A percentile compares a stretch with the other conserved stretches of the same genome.
Evolutionary conservation across 2,113 vertebrate genomes (phyloP).

Genomic region (Zingel zingel): DNA sequence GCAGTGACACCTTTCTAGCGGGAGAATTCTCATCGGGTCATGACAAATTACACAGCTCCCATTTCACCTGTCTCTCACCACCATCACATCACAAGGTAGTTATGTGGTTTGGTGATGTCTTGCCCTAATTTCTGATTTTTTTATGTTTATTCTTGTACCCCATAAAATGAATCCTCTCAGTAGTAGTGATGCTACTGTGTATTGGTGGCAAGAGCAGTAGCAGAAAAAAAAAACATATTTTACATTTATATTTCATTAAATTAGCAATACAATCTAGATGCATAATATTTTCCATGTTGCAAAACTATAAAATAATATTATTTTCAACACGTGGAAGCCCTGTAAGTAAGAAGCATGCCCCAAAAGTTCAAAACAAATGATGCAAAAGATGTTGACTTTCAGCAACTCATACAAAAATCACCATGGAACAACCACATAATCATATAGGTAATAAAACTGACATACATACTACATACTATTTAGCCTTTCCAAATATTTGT

Average conservation of each 20-base stretch:
- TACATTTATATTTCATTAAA: background rate
- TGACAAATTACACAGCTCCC: conserved; percentile 68
- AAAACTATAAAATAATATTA: background rate
- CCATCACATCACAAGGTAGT: conserved; percentile 10
- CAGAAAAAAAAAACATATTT: background rate
- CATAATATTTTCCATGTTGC: background rate
- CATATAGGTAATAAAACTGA: background rate
- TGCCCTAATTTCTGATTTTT: background rate
- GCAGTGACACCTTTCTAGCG: conserved; percentile 73
- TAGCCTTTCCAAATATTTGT: background rate
- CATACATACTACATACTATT: background rate
- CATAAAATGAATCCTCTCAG: background rate
- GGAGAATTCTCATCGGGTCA: conserved; percentile 59
- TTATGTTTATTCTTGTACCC: background rate
- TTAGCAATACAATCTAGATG: background rate
- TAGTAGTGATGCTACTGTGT: background rate
- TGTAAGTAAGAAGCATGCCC: background rate
- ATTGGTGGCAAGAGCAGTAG: background rate
- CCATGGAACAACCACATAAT: background rate
- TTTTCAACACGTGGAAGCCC: background rate
- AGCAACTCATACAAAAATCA: too few species aligned
- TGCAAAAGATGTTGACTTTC: background rate
- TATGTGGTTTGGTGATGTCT: conserved; percentile 4
- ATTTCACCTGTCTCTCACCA: conserved; percentile 67
- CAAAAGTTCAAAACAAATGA: background rate